Evolutionary conservation across 2,797 vertebrate species (phyloP), one percentile per base, ranked within the genome.

Genomic region (Acanthurus leucopareius): DNA sequence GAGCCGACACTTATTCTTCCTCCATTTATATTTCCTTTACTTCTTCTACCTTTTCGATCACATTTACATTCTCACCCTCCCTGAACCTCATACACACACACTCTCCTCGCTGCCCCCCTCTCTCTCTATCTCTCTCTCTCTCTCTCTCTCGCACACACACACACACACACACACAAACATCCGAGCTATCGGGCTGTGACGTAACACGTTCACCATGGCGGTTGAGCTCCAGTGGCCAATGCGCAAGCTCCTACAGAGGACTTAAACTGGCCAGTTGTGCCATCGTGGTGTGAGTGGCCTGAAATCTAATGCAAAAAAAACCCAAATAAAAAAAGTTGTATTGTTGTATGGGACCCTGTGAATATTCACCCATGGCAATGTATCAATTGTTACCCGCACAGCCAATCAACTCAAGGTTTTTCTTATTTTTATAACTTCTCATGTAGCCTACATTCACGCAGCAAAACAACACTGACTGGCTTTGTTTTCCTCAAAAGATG

Each of bases 141-240:
- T 32, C 28, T 32, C 28, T 3, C 28, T 32, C 28, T 32, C 28
- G 15, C 77, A 22, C 69, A 66, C 62, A 64, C 69, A 69, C 69
- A 66, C 62, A 64, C 69, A 69, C 64, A 35, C 68, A 60, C 19
- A 77, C 81, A 86, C 87, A 90, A 85, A 90, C 73, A 90, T 80
- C 84, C 89, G 89, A 63, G 91, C 89, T 85, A 80, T 79, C 62
- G 58, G 63, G 48, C 63, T 73, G 88, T 94, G 94, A 95, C 94
- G 94, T 95, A 75, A 87, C 78, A 76, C 82, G 69, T 76, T 77
- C 88, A 44, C 88, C 85, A 92, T 91, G 90, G 90, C 92, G 84
- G 89, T 79, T 45, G 62, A 61, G 77, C 83, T 83, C 67, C 75
- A 28, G 80, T 52, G 88, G 86, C 92, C 93, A 93, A 90, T 93